Evolutionary conservation across 2,888 invertebrate species (phyloP).

Genomic region (Euplagia quadripunctaria): DNA sequence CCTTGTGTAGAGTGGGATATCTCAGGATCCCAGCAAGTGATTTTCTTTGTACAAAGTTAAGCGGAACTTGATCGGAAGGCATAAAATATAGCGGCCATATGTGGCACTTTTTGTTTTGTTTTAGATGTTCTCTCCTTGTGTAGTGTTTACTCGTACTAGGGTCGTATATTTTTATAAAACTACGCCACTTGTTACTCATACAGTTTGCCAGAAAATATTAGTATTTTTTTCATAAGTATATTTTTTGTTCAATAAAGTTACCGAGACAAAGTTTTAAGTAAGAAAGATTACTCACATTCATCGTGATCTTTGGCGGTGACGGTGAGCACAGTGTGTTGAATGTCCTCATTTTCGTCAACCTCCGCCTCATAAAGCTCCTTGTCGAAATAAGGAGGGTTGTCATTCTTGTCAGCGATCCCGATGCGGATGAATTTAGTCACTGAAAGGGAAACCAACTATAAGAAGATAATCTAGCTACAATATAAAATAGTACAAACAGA

Average conservation of each 20-base stretch:
- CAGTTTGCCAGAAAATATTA: slow-evolving; percentile 14
- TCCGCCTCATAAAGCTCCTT: slow-evolving; percentile 98
- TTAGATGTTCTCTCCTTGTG: slow-evolving; percentile 45
- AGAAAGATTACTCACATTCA: slow-evolving; percentile 93
- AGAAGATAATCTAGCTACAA: background rate
- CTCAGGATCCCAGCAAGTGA: slow-evolving; percentile 45
- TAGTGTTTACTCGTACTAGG: slow-evolving; percentile 36
- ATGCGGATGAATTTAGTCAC: slow-evolving; percentile 99
- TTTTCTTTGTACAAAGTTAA: slow-evolving; percentile 55
- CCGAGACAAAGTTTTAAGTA: slow-evolving; percentile 21
- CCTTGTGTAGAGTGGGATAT: slow-evolving; percentile 45
- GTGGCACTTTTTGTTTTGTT: slow-evolving; percentile 54
- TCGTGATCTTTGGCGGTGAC: slow-evolving; percentile 99
- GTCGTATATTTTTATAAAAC: slow-evolving; percentile 39
- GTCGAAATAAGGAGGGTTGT: slow-evolving; percentile 99
- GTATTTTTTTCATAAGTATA: slow-evolving; percentile 24
- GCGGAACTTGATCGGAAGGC: slow-evolving; percentile 50
- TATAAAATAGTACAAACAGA: too few species aligned
- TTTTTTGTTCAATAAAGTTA: slow-evolving; percentile 23
- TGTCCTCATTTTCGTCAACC: slow-evolving; percentile 99
- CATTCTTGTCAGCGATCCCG: slow-evolving; percentile 99
- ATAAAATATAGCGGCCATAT: slow-evolving; percentile 54
- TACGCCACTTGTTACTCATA: slow-evolving; percentile 28
- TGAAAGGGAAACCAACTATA: slow-evolving; percentile 81
- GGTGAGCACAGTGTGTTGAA: slow-evolving; percentile 98